phyloP scores from a whole-genome alignment of 2,113 vertebrate genomes.

The Tenebrosternarchus preto region DNA sequence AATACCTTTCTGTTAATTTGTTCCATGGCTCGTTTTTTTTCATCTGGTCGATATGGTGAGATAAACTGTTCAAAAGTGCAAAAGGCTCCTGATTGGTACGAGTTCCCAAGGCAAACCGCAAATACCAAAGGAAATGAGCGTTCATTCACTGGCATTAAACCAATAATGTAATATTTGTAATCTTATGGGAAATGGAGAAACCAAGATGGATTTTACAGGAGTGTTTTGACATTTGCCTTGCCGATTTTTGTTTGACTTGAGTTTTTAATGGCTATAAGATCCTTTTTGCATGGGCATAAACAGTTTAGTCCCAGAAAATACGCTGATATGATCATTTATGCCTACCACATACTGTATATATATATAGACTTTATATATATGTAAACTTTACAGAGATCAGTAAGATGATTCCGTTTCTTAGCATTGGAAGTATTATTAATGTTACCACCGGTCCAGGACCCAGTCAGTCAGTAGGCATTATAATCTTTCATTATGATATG shows the following conservation, averaged over 20 bases:
- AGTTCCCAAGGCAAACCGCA: constrained; percentile 57
- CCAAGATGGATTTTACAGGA: constrained; percentile 72
- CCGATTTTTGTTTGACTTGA: constrained; percentile 63
- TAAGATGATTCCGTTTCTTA: constrained; percentile 4
- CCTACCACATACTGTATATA: constrained; percentile 12
- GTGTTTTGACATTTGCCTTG: constrained; percentile 55
- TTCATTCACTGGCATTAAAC: constrained; percentile 56
- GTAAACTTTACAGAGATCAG: constrained; percentile 19
- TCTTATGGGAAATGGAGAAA: constrained; percentile 66
- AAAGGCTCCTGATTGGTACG: constrained; percentile 43
- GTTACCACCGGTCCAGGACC: neutral
- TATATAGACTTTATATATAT: constrained; percentile 20
- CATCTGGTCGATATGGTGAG: constrained; percentile 64
- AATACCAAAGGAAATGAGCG: constrained; percentile 54
- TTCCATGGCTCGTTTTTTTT: constrained; percentile 63
- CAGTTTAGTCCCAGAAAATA: constrained; percentile 58
- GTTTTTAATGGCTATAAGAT: constrained; percentile 65
- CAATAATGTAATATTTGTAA: constrained; percentile 62
- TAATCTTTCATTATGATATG: neutral
- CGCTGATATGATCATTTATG: constrained; percentile 41
- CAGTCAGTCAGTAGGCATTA: neutral
- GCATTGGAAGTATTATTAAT: neutral
- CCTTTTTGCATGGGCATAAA: constrained; percentile 63
- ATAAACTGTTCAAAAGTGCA: constrained; percentile 51
- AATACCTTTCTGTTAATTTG: constrained; percentile 74